Evolutionary conservation across 2,888 invertebrate genomes (phyloP), one percentile per base, ranked within the genome.

Genomic region (Yponomeuta plumbellus): DNA sequence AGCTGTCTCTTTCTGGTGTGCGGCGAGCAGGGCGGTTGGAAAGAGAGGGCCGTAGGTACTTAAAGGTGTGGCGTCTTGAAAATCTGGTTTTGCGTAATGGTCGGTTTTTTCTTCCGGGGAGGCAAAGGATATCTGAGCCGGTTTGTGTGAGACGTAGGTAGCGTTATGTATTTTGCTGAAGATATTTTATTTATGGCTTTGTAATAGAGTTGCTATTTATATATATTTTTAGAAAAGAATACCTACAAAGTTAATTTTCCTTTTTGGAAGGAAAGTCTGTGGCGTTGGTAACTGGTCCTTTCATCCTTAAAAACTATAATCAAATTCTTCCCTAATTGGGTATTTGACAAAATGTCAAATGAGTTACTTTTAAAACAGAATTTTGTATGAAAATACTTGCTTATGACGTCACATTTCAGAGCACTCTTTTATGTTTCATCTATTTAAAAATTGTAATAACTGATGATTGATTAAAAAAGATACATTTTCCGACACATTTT

Each of bases 41-140:
- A 40, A 66, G 77, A 71, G 82, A 78, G 61, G 68, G 70, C 2
- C 65, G 69, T 26, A 61, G 23, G 22, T 61, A 61, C 75, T 69
- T 66, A 65, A 61, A 34, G 34, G 67, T 65, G 67, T 65, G 8
- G 64, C 66, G 72, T 61, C 58, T 52, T 23, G 17, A 67, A 68
- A 70, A 69, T 71, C 71, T 66, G 72, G 69, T 74, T 74, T 77
- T 73, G 76, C 70, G 76, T 71, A 73, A 75, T 70, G 71, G 74
- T 76, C 79, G 80, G 80, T 69, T 70, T 68, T 71, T 69, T 69
- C 71, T 71, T 70, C 70, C 70, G 70, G 65, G 66, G 57, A 62
- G 67, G 72, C 71, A 69, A 72, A 75, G 74, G 76, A 76, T 75
- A 71, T 71, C 75, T 70, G 68, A 68, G 66, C 66, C 69, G 63